These are phyloP conservation scores for Rhynchonycteris naso DNA, from an alignment of 2,797 vertebrate species.

Conservation along the genomic window DNA sequence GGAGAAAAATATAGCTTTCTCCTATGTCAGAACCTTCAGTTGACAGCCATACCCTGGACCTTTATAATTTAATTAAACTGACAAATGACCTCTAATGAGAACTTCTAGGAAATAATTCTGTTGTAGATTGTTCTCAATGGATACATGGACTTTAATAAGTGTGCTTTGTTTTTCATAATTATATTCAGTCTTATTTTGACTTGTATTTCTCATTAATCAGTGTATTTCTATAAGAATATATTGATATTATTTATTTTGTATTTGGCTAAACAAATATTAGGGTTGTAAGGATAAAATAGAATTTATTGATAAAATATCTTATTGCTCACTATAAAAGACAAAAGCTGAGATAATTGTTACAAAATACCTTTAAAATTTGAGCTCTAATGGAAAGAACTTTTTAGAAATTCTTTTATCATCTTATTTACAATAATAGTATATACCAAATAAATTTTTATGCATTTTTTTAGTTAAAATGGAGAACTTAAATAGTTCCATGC, in stretches of 20 bases:
- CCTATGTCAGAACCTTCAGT: background rate
- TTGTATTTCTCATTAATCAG: background rate
- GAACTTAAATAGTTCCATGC: background rate
- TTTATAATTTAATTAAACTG: background rate
- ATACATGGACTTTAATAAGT: background rate
- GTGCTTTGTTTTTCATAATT: background rate
- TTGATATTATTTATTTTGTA: background rate
- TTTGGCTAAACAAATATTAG: constrained; percentile 15
- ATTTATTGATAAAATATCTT: background rate
- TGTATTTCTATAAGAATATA: background rate
- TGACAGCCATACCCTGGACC: background rate
- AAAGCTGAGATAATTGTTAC: background rate
- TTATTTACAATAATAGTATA: background rate
- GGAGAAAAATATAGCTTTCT: background rate
- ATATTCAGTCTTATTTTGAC: background rate
- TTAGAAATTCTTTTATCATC: background rate
- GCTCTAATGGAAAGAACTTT: background rate
- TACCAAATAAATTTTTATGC: background rate
- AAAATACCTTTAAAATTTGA: constrained; percentile 19
- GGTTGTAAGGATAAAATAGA: background rate
- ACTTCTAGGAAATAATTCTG: background rate
- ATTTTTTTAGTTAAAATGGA: background rate
- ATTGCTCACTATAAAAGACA: background rate
- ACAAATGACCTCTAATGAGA: background rate
- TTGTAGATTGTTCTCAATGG: background rate